Base-by-base conservation (phyloP, 2,797 vertebrate species). In the Xiphophorus birchmanni region DNA sequence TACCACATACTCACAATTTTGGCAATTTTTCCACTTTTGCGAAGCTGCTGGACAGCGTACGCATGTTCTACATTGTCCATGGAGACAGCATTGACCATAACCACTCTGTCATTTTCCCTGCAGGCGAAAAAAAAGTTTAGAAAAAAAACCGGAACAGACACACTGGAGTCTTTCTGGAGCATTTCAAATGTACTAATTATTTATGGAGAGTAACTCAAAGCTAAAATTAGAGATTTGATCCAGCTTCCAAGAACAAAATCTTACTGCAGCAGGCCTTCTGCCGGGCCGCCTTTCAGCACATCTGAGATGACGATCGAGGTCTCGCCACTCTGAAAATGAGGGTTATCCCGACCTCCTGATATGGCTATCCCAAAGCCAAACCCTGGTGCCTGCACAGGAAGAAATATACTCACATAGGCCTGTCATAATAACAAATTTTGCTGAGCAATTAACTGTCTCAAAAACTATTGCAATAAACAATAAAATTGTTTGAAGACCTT, bases 41-140 rank as follows among this genome's bases (percentile, higher is more conserved):
- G 97, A 88, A 99, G 96, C 90, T 99, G 99, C 92, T 99, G 98
- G 85, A 99, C 99, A 77, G 99, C 99, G 87, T 99, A 99, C 0
- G 98, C 99, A 15, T 99, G 99, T 82, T 99, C 99, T 75, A 99
- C 99, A 23, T 99, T 99, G 94, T 99, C 98, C 99, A 99, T 99
- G 42, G 99, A 99, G 92, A 99, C 98, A 3, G 98, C 97, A 86
- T 99, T 99, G 94, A 99, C 99, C 98, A 98, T 99, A 65, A 98
- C 97, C 75, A 99, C 98, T 86, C 98, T 96, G 94, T 99, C 99
- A 97, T 99, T 99, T 94, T 99, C 98, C 93, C 98, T 99, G 81
- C 9, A 75, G 87, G 86, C 83, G 82, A 78, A 50, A 72, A 50
- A 85, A 63, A 45, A 84, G 15, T 5, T 4, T 4, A 54, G 3